Percentiles rank a stretch among this genome's conserved stretches.
These are phyloP conservation scores for Musca vetustissima DNA, from an alignment of 1,140 invertebrate species.

Conservation along the genomic window DNA sequence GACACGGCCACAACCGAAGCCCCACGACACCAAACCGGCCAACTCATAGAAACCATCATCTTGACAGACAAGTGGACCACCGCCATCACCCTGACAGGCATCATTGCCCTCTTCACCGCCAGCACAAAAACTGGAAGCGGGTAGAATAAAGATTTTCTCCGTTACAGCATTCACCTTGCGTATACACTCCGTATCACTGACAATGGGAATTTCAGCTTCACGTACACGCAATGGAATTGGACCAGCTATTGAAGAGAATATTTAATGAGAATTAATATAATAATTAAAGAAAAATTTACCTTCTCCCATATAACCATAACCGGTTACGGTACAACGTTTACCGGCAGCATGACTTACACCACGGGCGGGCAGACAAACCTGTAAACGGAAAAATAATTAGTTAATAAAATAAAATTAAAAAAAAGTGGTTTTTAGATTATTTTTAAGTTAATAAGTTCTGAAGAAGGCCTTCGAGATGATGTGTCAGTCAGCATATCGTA, in stretches of 20 bases:
- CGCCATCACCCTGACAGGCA: slow-evolving; percentile 92
- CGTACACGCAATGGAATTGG: slow-evolving; percentile 86
- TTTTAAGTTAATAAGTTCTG: too few species aligned
- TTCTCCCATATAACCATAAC: slow-evolving; percentile 93
- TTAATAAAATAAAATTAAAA: not conserved
- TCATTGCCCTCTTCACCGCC: slow-evolving; percentile 90
- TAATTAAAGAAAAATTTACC: too few species aligned
- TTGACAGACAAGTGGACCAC: slow-evolving; percentile 87
- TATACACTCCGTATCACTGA: slow-evolving; percentile 88
- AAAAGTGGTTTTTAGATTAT: not conserved
- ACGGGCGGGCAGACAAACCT: slow-evolving; percentile 83
- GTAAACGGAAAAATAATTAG: not conserved
- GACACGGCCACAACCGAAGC: slow-evolving; percentile 85
- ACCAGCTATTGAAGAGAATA: slow-evolving; percentile 65
- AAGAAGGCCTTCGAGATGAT: too few species aligned
- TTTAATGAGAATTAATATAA: too few species aligned
- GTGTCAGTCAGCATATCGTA: too few species aligned
- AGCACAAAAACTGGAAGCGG: slow-evolving; percentile 89
- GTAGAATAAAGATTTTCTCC: slow-evolving; percentile 90
- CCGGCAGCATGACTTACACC: slow-evolving; percentile 83
- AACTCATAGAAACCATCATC: slow-evolving; percentile 91
- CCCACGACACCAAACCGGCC: slow-evolving; percentile 82
- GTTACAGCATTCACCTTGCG: slow-evolving; percentile 91
- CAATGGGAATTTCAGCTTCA: slow-evolving; percentile 90
- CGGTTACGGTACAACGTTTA: slow-evolving; percentile 88